Conservation (phyloP, 2,888 invertebrate species). For the Perizoma flavofasciatum region DNA sequence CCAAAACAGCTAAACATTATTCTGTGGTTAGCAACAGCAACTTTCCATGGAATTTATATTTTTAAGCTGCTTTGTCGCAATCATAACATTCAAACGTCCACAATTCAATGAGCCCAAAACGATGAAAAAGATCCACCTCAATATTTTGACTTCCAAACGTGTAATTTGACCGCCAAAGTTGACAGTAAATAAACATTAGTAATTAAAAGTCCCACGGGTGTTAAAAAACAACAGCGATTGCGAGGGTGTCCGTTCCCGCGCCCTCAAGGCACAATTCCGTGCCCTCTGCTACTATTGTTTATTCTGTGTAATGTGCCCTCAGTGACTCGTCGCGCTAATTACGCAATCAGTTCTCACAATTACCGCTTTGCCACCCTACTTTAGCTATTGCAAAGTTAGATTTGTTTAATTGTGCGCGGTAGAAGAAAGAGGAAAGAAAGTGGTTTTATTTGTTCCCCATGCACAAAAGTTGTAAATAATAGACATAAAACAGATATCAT, state of each 20-base stretch:
- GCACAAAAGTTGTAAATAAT: no score
- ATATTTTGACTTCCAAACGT: slow-evolving; percentile 22
- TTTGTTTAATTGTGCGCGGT: slow-evolving; percentile 24
- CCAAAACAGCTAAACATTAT: no score
- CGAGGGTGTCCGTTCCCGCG: slow-evolving; percentile 72
- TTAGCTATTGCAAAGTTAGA: slow-evolving; percentile 29
- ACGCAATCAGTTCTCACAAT: slow-evolving; percentile 82
- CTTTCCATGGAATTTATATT: no score
- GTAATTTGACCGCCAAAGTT: slow-evolving; percentile 32
- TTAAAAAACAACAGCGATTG: slow-evolving; percentile 53
- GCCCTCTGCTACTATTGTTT: slow-evolving; percentile 15
- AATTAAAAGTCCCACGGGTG: slow-evolving; percentile 79
- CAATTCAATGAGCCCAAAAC: background rate
- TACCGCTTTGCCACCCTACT: slow-evolving; percentile 52
- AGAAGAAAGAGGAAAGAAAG: slow-evolving; percentile 1
- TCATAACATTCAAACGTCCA: background rate
- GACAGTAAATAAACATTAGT: slow-evolving; percentile 57
- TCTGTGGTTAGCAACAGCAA: no score
- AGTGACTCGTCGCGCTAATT: slow-evolving; percentile 76
- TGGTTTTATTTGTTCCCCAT: no score
- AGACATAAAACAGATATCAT: no score
- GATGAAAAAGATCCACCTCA: background rate
- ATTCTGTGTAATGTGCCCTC: slow-evolving; percentile 28
- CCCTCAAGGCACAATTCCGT: slow-evolving; percentile 49
- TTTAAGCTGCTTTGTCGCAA: no score